Percentiles rank a stretch among this genome's conserved stretches.
Conservation (phyloP, 2,888 invertebrate species). For the Eupsilia transversa region DNA sequence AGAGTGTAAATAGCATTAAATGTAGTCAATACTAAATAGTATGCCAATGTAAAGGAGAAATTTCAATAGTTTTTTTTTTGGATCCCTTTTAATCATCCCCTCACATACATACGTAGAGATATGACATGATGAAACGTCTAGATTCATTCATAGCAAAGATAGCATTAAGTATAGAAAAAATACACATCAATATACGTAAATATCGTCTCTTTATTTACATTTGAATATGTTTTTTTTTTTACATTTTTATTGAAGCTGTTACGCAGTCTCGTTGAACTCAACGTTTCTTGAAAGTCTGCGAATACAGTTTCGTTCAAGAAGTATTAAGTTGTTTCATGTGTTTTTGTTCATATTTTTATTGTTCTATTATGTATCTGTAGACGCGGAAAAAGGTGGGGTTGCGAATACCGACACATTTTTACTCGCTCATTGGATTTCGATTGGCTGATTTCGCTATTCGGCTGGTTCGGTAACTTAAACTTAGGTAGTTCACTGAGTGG, state of each 20-base stretch:
- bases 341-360: not conserved
- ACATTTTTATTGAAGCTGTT: conserved; percentile 35
- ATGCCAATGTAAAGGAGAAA: conserved; percentile 31
- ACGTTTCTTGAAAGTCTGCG: conserved; percentile 22
- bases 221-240: conserved; percentile 36
- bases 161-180: not conserved
- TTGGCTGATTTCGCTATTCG: conserved; percentile 4
- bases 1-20: conserved; percentile 43
- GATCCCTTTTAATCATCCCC: not conserved
- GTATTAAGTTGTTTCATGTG: conserved; percentile 22
- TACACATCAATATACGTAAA: not conserved
- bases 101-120: not conserved
- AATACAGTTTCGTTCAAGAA: conserved; percentile 31
- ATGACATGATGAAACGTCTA: not conserved
- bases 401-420: not conserved
- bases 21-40: conserved; percentile 41
- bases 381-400: not conserved
- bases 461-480: not conserved
- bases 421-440: not conserved
- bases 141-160: not conserved
- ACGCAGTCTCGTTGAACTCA: conserved; percentile 4
- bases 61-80: no score
- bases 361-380: not conserved
- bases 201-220: conserved; percentile 65
- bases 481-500: conserved; percentile 72